Evolutionary conservation across 2,888 invertebrate species (phyloP).

Genomic region (Epirrita christyi): DNA sequence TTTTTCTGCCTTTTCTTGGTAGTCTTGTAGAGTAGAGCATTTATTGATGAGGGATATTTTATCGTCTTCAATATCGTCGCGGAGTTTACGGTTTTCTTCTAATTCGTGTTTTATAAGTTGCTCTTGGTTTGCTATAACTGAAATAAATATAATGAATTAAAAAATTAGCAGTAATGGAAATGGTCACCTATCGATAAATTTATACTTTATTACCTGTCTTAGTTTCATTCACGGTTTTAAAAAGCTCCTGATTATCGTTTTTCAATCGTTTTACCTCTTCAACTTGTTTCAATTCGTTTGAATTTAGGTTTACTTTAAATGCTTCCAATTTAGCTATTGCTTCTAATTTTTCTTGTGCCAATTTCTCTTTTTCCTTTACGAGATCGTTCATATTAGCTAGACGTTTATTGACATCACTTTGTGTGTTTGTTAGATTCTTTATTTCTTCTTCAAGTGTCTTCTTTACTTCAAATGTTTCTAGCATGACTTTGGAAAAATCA

Average conservation of each 20-base stretch:
- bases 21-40: constrained; percentile 58
- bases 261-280: constrained; percentile 31
- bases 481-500: constrained; percentile 37
- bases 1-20: constrained; percentile 57
- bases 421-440: constrained; percentile 46
- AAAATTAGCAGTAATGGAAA: too few relatives aligned
- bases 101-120: constrained; percentile 50
- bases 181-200: too few relatives aligned
- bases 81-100: constrained; percentile 47
- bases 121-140: constrained; percentile 58
- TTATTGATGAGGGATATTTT: constrained; percentile 53
- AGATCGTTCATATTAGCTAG: constrained; percentile 42
- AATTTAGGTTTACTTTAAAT: constrained; percentile 26
- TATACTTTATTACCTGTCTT: constrained; percentile 46
- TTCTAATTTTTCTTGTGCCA: constrained; percentile 37
- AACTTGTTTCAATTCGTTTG: constrained; percentile 21
- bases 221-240: constrained; percentile 48
- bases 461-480: constrained; percentile 43
- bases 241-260: constrained; percentile 43
- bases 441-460: constrained; percentile 46
- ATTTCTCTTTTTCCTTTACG: constrained; percentile 49
- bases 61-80: constrained; percentile 48
- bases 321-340: constrained; percentile 28
- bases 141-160: constrained; percentile 36
- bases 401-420: constrained; percentile 45